A percentile compares a stretch with the other conserved stretches of the same genome.
These are phyloP conservation scores for Ctenopoma multispine DNA, from an alignment of 2,797 vertebrate species.

Conservation along the genomic window DNA sequence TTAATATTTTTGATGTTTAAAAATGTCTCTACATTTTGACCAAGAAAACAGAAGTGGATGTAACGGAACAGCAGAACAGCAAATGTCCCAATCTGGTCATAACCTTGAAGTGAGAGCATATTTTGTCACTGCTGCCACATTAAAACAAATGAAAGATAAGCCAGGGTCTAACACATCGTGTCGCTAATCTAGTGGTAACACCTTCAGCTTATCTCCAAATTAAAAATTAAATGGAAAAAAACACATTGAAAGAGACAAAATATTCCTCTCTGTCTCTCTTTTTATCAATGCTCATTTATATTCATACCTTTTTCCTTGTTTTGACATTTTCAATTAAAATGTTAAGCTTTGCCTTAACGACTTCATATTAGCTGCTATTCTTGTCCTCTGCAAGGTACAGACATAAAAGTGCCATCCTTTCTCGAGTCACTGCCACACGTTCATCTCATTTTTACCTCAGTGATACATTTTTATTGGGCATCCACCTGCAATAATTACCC, in stretches of 20 bases:
- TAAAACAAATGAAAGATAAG: not conserved
- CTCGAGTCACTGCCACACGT: constrained; percentile 16
- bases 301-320: constrained; percentile 11
- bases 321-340: constrained; percentile 65
- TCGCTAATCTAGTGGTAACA: not conserved
- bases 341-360: constrained; percentile 11
- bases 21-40: not conserved
- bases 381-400: constrained; percentile 34
- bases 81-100: not conserved
- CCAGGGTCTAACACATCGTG: not conserved
- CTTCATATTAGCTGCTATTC: constrained; percentile 44
- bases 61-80: not conserved
- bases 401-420: constrained; percentile 58
- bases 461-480: constrained; percentile 68
- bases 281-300: constrained; percentile 14
- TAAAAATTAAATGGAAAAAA: constrained; percentile 16
- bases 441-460: constrained; percentile 65
- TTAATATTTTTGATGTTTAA: not conserved
- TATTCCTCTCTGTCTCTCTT: not conserved
- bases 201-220: constrained; percentile 18
- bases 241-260: constrained; percentile 5
- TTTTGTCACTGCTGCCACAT: not conserved
- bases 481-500: constrained; percentile 70
- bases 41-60: not conserved
- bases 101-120: not conserved